Conservation (phyloP, 2,797 vertebrate genomes). For the Hippocampus kuda region DNA sequence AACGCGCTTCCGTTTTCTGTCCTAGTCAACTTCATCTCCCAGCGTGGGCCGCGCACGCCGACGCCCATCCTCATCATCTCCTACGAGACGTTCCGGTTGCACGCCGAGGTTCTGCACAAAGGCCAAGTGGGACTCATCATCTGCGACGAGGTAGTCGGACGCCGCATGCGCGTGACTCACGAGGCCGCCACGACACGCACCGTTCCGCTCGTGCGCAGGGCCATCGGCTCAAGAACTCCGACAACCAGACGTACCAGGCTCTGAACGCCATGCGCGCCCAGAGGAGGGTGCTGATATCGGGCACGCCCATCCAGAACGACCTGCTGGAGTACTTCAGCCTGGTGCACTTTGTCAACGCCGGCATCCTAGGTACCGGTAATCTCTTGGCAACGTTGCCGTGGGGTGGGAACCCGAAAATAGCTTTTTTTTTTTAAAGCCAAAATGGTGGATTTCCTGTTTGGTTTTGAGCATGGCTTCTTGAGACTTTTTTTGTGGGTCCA, state of each 20-base stretch:
- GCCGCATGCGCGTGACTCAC: background rate
- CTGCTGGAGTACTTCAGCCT: slow-evolving; percentile 96
- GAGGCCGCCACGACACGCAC: background rate
- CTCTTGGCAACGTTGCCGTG: background rate
- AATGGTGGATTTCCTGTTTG: too few species aligned
- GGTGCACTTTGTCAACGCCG: slow-evolving; percentile 92
- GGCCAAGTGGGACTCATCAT: slow-evolving; percentile 87
- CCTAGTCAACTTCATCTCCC: slow-evolving; percentile 81
- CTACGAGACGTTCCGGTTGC: slow-evolving; percentile 95
- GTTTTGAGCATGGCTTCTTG: too few species aligned
- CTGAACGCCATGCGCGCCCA: slow-evolving; percentile 82
- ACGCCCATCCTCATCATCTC: slow-evolving; percentile 94
- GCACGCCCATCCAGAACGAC: slow-evolving; percentile 96
- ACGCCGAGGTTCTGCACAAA: slow-evolving; percentile 77
- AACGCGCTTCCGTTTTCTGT: slow-evolving; percentile 9
- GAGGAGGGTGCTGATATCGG: slow-evolving; percentile 89
- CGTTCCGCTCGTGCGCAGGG: slow-evolving; percentile 61
- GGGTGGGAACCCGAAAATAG: too few species aligned
- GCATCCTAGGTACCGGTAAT: slow-evolving; percentile 91
- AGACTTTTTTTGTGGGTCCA: too few species aligned
- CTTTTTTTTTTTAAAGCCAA: too few species aligned
- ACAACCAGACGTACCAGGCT: slow-evolving; percentile 96
- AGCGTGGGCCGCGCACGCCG: slow-evolving; percentile 76
- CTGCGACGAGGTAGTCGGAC: slow-evolving; percentile 82
- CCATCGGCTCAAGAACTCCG: slow-evolving; percentile 92